Evolutionary conservation across 35 echinoderm and acorn worm species (phyloP), one percentile per base, ranked within the genome.

Genomic region (Anneissia japonica): DNA sequence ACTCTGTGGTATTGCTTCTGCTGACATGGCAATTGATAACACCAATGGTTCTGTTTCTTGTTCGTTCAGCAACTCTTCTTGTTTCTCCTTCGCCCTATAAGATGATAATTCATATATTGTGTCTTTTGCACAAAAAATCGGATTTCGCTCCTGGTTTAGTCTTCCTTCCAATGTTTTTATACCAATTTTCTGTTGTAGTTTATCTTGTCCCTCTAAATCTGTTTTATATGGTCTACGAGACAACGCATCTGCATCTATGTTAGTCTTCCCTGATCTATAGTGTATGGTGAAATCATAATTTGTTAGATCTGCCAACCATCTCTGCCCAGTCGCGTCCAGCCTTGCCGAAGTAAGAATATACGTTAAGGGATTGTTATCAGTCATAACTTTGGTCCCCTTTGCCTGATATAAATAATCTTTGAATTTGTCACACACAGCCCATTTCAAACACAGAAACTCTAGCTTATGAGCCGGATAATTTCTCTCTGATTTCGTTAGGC

Each of bases 281-380:
- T 85, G 74, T 14, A 89, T 77, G 35, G 83, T 81, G 39, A 93
- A 86, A 17, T 93, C 84, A 34, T 86, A 93, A 36, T 30, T 43
- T 19, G 84, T 12, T 0, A 93, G 83, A 30, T 84, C 84, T 21
- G 92, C 75, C 36, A 93, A 35, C 88, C 88, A 93, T 12, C 88
- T 46, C 16, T 90, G 88, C 23, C 88, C 88, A 36, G 82, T 82
- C 1, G 88, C 88, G 76, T 90, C 40, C 31, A 86, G 37, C 41
- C 89, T 93, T 74, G 81, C 86, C 34, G 86, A 74, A 7, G 86
- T 89, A 34, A 93, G 36, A 16, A 89, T 74, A 79, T 85, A 93
- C 4, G 91, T 93, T 31, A 88, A 40, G 40, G 91, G 91, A 36
- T 93, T 93, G 39, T 93, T 93, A 38, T 93, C 91, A 30, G 91